Conservation (phyloP, 2,888 invertebrate species). For the Ferrisia virgata region DNA sequence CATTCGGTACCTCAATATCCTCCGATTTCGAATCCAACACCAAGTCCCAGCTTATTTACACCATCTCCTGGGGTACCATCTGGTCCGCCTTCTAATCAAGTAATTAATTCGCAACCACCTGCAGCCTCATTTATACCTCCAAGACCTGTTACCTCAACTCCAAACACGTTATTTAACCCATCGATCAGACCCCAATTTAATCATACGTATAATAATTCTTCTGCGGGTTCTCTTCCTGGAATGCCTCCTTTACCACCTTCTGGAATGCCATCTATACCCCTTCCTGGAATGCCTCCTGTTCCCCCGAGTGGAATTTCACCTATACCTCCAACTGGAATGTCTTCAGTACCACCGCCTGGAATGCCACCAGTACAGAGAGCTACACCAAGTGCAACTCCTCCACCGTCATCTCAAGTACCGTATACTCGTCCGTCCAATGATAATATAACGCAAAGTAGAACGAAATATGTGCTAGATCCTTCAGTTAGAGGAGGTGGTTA, state of each 20-base stretch:
- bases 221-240: background rate
- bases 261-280: slow-evolving; percentile 22
- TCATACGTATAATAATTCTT: background rate
- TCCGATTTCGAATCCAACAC: background rate
- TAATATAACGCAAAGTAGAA: slow-evolving; percentile 1
- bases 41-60: background rate
- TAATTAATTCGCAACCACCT: background rate
- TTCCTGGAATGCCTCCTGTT: background rate
- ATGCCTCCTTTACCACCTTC: background rate
- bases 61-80: background rate
- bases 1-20: background rate
- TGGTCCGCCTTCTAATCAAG: background rate
- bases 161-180: background rate
- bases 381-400: slow-evolving; percentile 6
- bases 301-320: background rate
- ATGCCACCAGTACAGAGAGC: background rate
- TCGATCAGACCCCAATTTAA: background rate
- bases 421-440: slow-evolving; percentile 20
- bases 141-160: background rate
- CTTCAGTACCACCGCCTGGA: background rate
- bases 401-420: background rate
- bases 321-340: no score
- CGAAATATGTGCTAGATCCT: slow-evolving; percentile 78
- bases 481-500: slow-evolving; percentile 59
- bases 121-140: background rate